phyloP scores from a whole-genome alignment of 2,113 vertebrate species.

The Pedionomus torquatus region DNA sequence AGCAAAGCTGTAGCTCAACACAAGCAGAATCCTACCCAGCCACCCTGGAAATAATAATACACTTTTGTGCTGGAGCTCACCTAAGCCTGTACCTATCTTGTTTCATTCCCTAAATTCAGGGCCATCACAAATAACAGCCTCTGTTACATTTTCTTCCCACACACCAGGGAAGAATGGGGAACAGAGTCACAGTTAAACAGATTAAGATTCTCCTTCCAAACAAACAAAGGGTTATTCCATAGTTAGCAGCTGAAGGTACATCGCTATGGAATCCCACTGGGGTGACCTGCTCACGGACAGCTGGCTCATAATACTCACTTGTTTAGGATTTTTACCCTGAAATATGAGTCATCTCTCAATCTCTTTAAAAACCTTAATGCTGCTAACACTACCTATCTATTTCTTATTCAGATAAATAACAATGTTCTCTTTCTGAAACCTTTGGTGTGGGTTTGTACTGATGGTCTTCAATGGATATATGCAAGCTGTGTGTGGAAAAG shows the following conservation, averaged over 20 bases:
- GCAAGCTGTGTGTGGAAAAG: rapidly evolving
- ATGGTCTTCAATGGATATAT: background rate
- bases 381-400: background rate
- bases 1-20: background rate
- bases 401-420: background rate
- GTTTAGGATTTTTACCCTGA: background rate
- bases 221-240: background rate
- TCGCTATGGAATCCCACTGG: background rate
- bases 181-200: background rate
- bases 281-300: rapidly evolving
- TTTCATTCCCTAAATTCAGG: background rate
- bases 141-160: background rate
- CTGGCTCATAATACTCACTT: background rate
- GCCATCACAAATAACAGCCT: background rate
- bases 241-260: background rate
- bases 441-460: background rate
- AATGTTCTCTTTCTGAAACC: background rate
- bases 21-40: background rate
- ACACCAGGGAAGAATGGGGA: background rate
- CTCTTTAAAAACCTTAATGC: background rate
- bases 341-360: background rate
- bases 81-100: background rate
- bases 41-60: background rate
- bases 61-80: background rate
- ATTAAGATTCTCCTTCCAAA: background rate